Evolutionary conservation across 2,888 invertebrate species (phyloP), one percentile per base, ranked within the genome.

Genomic region (Spodoptera picta): DNA sequence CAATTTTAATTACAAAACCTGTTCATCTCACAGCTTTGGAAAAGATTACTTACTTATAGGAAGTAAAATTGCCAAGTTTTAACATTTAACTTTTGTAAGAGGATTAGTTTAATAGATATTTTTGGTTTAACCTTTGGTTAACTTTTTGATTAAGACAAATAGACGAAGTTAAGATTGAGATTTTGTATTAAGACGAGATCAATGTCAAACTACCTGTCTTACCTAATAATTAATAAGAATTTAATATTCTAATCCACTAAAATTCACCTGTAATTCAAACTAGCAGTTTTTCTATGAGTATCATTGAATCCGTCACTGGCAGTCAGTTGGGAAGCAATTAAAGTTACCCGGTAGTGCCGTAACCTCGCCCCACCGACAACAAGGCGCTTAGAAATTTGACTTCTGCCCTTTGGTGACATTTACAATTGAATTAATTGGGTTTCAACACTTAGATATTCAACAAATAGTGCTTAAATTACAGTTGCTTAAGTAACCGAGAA

Each of bases 261-360:
- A 53, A 60, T 61, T 59, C 42, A 63, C 62, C 59, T 69, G 50
- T 27, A 67, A 56, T 36, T 36, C 55, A 57, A 60, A 66, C 70
- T 73, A 54, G 44, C 36, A 36, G 55, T 58, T 55, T 67, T 59
- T 55, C 54, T 65, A 70, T 68, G 70, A 72, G 58, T 65, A 46
- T 36, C 36, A 36, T 36, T 48, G 49, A 41, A 36, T 44, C 56
- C 45, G 54, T 55, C 54, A 58, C 27, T 82, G 69, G 71, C 79
- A 65, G 76, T 72, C 70, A 73, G 49, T 65, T 60, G 65, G 82
- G 81, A 85, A 83, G 78, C 81, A 88, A 88, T 89, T 89, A 86
- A 86, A 88, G 79, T 88, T 84, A 69, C 65, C 65, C 68, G 75
- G 70, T 65, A 56, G 58, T 64, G n/a, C 41, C 66, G 60, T 53